Conservation (phyloP, 92 coral and sea anemone genomes). For the Phenganax stokvisi region DNA sequence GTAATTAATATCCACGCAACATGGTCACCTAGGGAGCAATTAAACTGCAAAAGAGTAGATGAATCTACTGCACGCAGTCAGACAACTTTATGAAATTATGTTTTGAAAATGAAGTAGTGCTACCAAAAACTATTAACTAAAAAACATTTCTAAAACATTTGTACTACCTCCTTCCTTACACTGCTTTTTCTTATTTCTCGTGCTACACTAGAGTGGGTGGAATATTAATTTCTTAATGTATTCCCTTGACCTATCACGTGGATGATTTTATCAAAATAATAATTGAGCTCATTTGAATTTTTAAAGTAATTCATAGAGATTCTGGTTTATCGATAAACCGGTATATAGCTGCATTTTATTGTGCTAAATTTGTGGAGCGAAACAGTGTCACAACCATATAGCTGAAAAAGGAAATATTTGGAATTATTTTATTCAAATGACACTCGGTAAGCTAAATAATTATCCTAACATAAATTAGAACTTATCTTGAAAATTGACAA, state of each 20-base stretch:
- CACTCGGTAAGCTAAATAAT: too few species aligned
- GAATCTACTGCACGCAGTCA: too few species aligned
- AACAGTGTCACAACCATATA: background rate
- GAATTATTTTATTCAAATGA: background rate
- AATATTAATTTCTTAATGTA: background rate
- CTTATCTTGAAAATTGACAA: too few species aligned
- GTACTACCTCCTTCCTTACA: background rate
- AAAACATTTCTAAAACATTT: too few species aligned
- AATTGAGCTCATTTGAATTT: slow-evolving; percentile 6
- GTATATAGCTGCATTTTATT: background rate
- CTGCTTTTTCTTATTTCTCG: background rate
- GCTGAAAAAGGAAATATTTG: background rate
- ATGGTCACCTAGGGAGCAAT: too few species aligned
- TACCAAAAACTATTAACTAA: too few species aligned
- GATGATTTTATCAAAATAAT: background rate
- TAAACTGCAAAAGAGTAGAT: too few species aligned
- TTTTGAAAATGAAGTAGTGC: too few species aligned
- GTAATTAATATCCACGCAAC: too few species aligned
- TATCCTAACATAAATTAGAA: too few species aligned
- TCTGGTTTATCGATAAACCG: background rate
- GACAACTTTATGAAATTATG: too few species aligned
- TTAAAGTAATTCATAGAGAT: background rate
- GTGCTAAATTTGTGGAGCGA: background rate
- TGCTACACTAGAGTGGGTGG: background rate
- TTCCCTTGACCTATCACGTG: background rate